These are phyloP conservation scores for Penaeus monodon DNA, from an alignment of 2,888 invertebrate genomes.

Conservation along the genomic window DNA sequence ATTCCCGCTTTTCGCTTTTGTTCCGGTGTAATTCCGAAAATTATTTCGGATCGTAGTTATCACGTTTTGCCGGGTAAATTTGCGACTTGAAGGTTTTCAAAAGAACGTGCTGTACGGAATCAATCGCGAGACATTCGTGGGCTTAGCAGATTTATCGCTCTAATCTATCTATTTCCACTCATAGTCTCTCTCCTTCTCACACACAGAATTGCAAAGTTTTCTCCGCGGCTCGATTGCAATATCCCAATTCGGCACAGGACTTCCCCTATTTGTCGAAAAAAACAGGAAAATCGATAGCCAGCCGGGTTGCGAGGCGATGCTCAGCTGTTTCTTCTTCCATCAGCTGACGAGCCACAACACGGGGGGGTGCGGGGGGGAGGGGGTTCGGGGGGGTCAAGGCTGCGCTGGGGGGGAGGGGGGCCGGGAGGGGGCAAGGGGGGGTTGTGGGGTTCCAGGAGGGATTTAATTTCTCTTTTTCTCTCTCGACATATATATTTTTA, in stretches of 20 bases:
- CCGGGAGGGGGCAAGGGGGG: too few species aligned
- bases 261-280: neutral
- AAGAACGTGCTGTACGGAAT: constrained; percentile 26
- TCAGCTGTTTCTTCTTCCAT: constrained; percentile 55
- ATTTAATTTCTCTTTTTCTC: too few species aligned
- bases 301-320: constrained; percentile 55
- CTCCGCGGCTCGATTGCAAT: neutral
- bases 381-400: constrained; percentile 48
- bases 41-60: neutral
- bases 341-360: constrained; percentile 62
- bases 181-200: neutral
- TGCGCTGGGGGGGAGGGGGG: constrained; percentile 1
- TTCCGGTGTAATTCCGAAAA: neutral
- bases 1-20: too few species aligned
- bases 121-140: constrained; percentile 32
- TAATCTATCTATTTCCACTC: neutral
- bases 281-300: constrained; percentile 54
- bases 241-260: neutral
- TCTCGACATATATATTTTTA: too few species aligned
- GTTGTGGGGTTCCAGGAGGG: too few species aligned
- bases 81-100: neutral
- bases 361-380: constrained; percentile 4
- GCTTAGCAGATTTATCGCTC: constrained; percentile 48
- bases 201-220: too few species aligned
- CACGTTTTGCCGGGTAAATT: too few species aligned